Evolutionary conservation across 1,140 invertebrate genomes (phyloP), one percentile per base, ranked within the genome.

Genomic region (Pygmarrhopalites habei): DNA sequence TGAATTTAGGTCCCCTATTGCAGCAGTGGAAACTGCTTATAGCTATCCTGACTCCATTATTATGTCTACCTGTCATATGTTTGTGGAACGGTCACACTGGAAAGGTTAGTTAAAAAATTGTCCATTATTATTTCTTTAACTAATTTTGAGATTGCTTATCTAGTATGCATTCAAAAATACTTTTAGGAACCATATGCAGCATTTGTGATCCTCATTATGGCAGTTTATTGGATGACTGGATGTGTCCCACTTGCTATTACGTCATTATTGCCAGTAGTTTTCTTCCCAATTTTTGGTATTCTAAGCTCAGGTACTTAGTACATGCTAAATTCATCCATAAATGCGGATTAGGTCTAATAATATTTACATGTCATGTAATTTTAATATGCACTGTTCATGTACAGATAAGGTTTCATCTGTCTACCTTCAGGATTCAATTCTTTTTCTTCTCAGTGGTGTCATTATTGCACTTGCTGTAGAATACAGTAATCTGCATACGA

Each of bases 401-500:
- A 52, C 17, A 67, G 69, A 70, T 0, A 62, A 65, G 63, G 59
- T 70, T 1, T 43, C 65, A 0, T 61, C 62, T 15, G 64, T 55
- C 14, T 71, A 71, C 47, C 41, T 68, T 1, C 64, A 68, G 39
- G 69, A 71, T 52, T 71, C 69, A 0, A 66, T 71, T 17, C 28
- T 68, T 5, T 71, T 71, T 47, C 92, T 88, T 72, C 81, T 89
- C 73, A 86, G 86, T 14, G 86, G 86, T 19, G 74, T 95, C 58
- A 83, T 93, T 69, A 85, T 93, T 30, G 92, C 92, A 1, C 81
- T 90, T 7, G 88, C 89, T 0, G 86, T 94, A 4, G 90, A 95
- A 77, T 84, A 90, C 70, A 87, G 85, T 60, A 86, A 88, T 73
- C 75, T 95, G 5, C 91, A 95, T 67, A 85, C 88, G 71, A 79